Conservation (phyloP, 2,797 vertebrate genomes). For the Hemibagrus guttatus region DNA sequence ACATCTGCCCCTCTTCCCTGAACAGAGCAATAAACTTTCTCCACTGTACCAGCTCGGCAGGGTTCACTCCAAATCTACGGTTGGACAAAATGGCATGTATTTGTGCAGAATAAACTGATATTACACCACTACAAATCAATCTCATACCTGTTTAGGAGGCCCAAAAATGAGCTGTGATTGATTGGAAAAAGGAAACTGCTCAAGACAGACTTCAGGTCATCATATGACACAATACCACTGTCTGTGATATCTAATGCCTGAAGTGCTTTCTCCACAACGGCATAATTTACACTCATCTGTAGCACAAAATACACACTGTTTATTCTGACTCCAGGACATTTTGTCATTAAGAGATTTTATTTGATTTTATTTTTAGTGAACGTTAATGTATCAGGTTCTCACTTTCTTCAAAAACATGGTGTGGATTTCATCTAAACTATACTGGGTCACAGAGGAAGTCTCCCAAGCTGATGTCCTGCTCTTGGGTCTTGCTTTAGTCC, state of each 20-base stretch:
- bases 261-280: slow-evolving; percentile 69
- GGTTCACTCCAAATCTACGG: slow-evolving; percentile 67
- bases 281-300: slow-evolving; percentile 66
- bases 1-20: slow-evolving; percentile 31
- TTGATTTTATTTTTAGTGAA: background rate
- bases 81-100: slow-evolving; percentile 19
- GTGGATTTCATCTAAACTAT: slow-evolving; percentile 62
- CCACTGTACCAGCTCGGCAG: slow-evolving; percentile 66
- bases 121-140: background rate
- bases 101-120: background rate
- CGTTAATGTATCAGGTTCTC: background rate
- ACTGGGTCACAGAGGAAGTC: slow-evolving; percentile 22
- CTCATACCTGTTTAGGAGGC: slow-evolving; percentile 75
- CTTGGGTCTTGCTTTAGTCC: slow-evolving; percentile 46
- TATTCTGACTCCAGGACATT: background rate
- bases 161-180: slow-evolving; percentile 69
- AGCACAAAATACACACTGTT: background rate
- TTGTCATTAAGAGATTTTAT: background rate
- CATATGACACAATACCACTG: slow-evolving; percentile 71
- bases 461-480: slow-evolving; percentile 41
- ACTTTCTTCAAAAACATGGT: slow-evolving; percentile 71
- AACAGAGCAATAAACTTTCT: slow-evolving; percentile 71
- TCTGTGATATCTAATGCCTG: slow-evolving; percentile 68
- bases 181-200: slow-evolving; percentile 74
- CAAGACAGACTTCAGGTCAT: slow-evolving; percentile 75